These are phyloP conservation scores for Stigmatopora argus DNA, from an alignment of 2,113 vertebrate species.

Conservation along the genomic window DNA sequence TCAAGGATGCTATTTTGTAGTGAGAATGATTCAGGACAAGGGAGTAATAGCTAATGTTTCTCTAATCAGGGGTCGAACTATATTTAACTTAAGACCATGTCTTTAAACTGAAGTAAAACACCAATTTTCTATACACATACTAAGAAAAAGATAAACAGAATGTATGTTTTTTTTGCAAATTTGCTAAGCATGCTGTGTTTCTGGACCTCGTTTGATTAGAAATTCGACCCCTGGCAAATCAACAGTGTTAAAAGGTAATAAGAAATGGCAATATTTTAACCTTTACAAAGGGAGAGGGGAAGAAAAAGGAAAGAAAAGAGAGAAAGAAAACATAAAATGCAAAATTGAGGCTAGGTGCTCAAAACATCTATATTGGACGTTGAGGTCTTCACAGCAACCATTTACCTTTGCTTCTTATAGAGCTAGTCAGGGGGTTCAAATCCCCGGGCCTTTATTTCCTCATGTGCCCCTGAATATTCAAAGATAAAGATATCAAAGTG, in stretches of 20 bases:
- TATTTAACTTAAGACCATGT: conserved; percentile 20
- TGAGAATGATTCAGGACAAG: conserved; percentile 35
- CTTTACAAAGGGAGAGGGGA: conserved; percentile 18
- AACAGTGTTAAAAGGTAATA: conserved; percentile 36
- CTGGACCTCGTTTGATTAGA: conserved; percentile 57
- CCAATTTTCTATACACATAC: conserved; percentile 20
- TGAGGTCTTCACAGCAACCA: conserved; percentile 73
- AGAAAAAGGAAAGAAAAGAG: conserved; percentile 41
- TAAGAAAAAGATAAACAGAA: conserved; percentile 2
- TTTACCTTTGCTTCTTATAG: conserved; percentile 76
- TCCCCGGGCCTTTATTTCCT: conserved; percentile 77
- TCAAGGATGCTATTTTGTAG: conserved; percentile 32
- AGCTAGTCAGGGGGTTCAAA: conserved; percentile 78
- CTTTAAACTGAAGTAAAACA: conserved; percentile 15
- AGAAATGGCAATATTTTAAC: conserved; percentile 1
- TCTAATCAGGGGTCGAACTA: conserved; percentile 68
- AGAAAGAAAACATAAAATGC: conserved; percentile 56
- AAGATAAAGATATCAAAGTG: conserved; percentile 77
- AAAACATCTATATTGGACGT: conserved; percentile 69
- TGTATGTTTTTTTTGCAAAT: background rate
- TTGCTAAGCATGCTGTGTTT: conserved; percentile 56
- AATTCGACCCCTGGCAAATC: conserved; percentile 72
- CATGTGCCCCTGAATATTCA: conserved; percentile 78
- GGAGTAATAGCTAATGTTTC: conserved; percentile 44
- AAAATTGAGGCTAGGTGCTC: conserved; percentile 61